Evolutionary conservation across 2,113 vertebrate genomes (phyloP).

Genomic region (Lepus europaeus): DNA sequence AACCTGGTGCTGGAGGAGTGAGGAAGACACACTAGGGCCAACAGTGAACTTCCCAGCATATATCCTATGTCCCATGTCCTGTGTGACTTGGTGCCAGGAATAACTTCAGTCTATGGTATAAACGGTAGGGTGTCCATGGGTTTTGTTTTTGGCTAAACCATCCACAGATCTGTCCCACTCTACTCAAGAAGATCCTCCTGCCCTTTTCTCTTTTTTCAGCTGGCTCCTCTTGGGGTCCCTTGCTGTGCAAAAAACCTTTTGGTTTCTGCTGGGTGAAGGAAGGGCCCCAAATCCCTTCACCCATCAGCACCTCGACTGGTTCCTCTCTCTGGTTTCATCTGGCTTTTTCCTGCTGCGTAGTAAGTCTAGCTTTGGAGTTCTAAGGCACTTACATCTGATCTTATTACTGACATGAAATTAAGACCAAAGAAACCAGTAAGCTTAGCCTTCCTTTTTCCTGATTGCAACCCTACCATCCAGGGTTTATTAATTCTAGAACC

Average conservation of each 20-base stretch:
- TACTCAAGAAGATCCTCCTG: not conserved
- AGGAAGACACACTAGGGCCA: not conserved
- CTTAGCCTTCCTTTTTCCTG: not conserved
- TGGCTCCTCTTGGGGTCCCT: not conserved
- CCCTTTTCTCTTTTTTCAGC: not conserved
- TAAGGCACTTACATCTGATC: not conserved
- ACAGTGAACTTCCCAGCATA: not conserved
- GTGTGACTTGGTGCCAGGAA: not conserved
- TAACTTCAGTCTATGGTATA: not conserved
- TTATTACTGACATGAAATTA: slow-evolving; percentile 59
- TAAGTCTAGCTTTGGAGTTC: not conserved
- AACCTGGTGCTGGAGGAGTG: not conserved
- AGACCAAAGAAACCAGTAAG: slow-evolving; percentile 21
- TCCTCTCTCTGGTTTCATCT: not conserved
- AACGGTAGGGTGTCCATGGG: not conserved
- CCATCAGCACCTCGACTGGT: not conserved
- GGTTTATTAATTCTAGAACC: slow-evolving; percentile 30
- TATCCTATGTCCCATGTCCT: not conserved
- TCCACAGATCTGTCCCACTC: not conserved
- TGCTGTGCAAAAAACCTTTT: not conserved
- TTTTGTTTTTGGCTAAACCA: not conserved
- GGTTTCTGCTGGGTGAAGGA: not conserved
- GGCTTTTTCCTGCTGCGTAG: not conserved
- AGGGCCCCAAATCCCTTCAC: not conserved
- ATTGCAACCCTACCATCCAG: not conserved